Percentiles rank a stretch among this genome's conserved stretches.
phyloP scores from a whole-genome alignment of 2,113 vertebrate genomes.

The Nannobrachium achirus region DNA sequence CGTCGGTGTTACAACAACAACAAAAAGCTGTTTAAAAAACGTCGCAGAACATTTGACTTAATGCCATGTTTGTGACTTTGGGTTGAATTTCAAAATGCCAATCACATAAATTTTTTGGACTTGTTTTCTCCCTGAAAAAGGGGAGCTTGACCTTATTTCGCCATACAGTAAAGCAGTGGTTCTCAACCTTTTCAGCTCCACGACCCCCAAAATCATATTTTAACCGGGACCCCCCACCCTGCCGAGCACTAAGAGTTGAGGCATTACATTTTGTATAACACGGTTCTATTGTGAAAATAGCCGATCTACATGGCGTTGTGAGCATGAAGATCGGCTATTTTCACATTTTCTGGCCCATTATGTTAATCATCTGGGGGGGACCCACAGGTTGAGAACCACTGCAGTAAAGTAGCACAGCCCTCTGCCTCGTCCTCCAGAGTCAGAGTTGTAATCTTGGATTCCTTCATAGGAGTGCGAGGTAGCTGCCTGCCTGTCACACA shows the following conservation, averaged over 20 bases:
- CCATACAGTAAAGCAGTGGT: no score
- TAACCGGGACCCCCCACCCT: no score
- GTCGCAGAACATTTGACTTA: background rate
- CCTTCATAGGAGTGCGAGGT: constrained; percentile 44
- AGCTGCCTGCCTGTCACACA: constrained; percentile 42
- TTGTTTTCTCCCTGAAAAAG: constrained; percentile 4
- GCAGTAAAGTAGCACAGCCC: constrained; percentile 9
- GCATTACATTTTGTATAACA: no score
- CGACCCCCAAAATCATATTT: no score
- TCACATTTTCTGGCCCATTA: no score
- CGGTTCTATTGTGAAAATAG: no score
- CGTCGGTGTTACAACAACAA: constrained; percentile 1
- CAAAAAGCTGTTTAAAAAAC: constrained; percentile 2
- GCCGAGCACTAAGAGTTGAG: no score
- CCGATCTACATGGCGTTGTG: no score
- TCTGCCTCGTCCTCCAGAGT: constrained; percentile 44
- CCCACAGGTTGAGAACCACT: no score
- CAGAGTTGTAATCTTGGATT: constrained; percentile 63
- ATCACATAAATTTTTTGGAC: constrained; percentile 12
- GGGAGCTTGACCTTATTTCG: constrained; percentile 9
- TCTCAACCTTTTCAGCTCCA: no score
- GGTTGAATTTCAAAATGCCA: constrained; percentile 1
- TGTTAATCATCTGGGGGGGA: no score
- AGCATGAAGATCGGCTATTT: no score
- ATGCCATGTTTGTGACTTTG: constrained; percentile 15